Evolutionary conservation across 1,140 invertebrate species (phyloP).

Genomic region (Adoxophyes honmai): DNA sequence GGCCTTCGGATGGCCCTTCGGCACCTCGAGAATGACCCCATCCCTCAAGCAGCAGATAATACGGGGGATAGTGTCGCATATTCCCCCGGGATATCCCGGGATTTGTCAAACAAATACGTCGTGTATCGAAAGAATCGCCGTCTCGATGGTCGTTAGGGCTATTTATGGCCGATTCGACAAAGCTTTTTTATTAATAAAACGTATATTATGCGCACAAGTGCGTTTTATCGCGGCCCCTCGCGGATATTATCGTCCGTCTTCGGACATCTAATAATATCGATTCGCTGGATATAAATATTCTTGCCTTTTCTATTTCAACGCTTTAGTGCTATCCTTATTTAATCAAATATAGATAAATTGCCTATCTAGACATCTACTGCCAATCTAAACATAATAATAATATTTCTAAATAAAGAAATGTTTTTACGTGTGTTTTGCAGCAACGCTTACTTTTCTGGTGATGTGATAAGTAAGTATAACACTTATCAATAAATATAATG

Average conservation of each 20-base stretch:
- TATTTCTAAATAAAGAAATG: too few relatives aligned
- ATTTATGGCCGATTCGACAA: conserved; percentile 70
- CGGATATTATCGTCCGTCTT: conserved; percentile 73
- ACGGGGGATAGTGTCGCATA: conserved; percentile 69
- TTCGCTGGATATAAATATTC: conserved; percentile 27
- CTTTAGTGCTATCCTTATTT: too few relatives aligned
- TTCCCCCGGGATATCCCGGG: conserved; percentile 65
- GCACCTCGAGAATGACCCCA: conserved; percentile 69
- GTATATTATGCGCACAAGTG: conserved; percentile 76
- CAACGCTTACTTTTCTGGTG: too few relatives aligned
- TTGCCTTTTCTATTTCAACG: too few relatives aligned
- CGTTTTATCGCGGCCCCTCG: conserved; percentile 64
- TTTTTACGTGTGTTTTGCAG: too few relatives aligned
- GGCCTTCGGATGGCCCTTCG: conserved; percentile 50
- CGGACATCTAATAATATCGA: conserved; percentile 68
- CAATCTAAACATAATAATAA: too few relatives aligned
- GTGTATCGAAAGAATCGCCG: conserved; percentile 71
- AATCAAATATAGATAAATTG: too few relatives aligned
- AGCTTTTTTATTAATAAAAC: conserved; percentile 77
- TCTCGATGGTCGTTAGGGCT: conserved; percentile 68
- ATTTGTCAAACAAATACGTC: conserved; percentile 75
- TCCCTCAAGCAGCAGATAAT: conserved; percentile 68
- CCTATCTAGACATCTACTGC: too few relatives aligned
- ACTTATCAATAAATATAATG: too few relatives aligned
- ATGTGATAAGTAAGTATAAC: too few relatives aligned